Conservation (phyloP, 2,113 vertebrate genomes). For the Protomyctophum bolini region DNA sequence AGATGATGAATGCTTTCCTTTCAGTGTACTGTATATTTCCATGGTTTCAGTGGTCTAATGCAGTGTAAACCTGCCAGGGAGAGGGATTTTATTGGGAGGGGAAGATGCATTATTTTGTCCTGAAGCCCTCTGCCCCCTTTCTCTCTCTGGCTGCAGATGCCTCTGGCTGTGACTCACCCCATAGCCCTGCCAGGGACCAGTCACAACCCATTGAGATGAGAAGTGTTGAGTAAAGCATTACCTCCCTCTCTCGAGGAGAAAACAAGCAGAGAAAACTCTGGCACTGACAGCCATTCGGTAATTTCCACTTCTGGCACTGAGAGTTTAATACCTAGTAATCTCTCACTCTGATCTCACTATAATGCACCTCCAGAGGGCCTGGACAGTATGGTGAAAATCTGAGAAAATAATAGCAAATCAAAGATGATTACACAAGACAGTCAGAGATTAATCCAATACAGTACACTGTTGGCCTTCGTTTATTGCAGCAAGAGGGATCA, state of each 20-base stretch:
- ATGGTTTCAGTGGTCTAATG: conserved; percentile 53
- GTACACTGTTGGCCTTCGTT: conserved; percentile 14
- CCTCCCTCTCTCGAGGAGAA: conserved; percentile 48
- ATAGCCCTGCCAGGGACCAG: conserved; percentile 57
- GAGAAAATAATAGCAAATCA: conserved; percentile 54
- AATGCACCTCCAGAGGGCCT: conserved; percentile 51
- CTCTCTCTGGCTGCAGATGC: conserved; percentile 34
- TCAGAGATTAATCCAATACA: conserved; percentile 21
- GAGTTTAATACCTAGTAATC: conserved; percentile 69
- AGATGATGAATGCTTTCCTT: conserved; percentile 44
- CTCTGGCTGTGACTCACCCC: conserved; percentile 61
- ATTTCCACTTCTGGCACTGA: conserved; percentile 72
- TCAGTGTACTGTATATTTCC: conserved; percentile 49
- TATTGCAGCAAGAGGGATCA: background rate
- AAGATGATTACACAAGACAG: conserved; percentile 40
- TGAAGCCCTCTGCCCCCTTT: conserved; percentile 42
- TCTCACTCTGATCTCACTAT: conserved; percentile 61
- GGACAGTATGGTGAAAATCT: conserved; percentile 50
- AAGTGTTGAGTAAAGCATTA: conserved; percentile 59
- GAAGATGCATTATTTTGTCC: conserved; percentile 56
- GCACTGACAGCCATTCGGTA: conserved; percentile 57
- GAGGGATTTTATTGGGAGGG: conserved; percentile 61
- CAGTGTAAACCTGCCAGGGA: conserved; percentile 64
- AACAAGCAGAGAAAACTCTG: conserved; percentile 61
- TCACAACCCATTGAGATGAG: conserved; percentile 63